Percentiles rank a stretch among this genome's conserved stretches.
These are phyloP conservation scores for Platerodrilus igneus DNA, from an alignment of 2,888 invertebrate genomes.

Conservation along the genomic window DNA sequence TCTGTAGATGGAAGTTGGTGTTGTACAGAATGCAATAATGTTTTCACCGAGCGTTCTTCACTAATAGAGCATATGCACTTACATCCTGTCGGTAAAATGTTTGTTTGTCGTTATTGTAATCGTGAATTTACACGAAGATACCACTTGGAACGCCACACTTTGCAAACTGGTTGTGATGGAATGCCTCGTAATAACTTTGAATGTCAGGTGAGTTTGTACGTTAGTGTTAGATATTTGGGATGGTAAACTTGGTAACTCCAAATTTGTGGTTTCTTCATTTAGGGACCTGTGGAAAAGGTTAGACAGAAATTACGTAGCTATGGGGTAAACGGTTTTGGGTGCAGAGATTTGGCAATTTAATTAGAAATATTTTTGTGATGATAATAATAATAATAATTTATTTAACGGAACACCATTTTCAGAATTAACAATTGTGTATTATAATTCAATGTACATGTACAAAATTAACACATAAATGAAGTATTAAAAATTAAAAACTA, in stretches of 20 bases:
- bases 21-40: slow-evolving; percentile 64
- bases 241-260: too few species aligned
- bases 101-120: slow-evolving; percentile 63
- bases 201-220: slow-evolving; percentile 51
- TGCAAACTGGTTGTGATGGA: slow-evolving; percentile 66
- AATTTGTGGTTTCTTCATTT: too few species aligned
- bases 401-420: too few species aligned
- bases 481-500: too few species aligned
- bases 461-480: too few species aligned
- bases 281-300: too few species aligned
- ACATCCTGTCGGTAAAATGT: slow-evolving; percentile 58
- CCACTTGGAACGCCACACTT: slow-evolving; percentile 67
- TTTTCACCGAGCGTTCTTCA: slow-evolving; percentile 59
- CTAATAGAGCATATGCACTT: slow-evolving; percentile 64
- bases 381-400: too few species aligned
- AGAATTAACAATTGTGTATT: too few species aligned
- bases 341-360: slow-evolving; percentile 2
- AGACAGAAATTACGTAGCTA: too few species aligned
- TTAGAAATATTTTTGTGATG: too few species aligned
- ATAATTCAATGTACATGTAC: too few species aligned
- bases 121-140: slow-evolving; percentile 71
- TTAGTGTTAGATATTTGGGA: neutral
- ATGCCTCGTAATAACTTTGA: slow-evolving; percentile 50
- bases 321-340: too few species aligned
- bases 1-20: slow-evolving; percentile 55